Evolutionary conservation across 1,140 invertebrate genomes (phyloP), one percentile per base, ranked within the genome.

Genomic region (Scaptodrosophila lebanonensis): DNA sequence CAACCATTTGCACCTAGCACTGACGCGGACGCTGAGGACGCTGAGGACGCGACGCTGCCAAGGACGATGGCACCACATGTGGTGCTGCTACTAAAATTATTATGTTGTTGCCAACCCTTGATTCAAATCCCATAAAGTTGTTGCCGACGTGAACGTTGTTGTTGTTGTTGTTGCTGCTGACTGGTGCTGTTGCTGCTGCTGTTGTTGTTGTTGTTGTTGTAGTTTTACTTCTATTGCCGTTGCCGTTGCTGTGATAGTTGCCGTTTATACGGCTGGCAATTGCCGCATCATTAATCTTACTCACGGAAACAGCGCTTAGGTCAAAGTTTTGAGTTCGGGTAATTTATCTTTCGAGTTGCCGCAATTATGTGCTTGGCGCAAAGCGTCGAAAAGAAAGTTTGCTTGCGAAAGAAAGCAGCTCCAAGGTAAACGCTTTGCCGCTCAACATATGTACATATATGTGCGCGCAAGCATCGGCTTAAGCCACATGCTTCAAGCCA

Each of bases 121-220:
- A 79, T 79, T 79, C 75, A 65, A 79, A 79, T 77, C 82, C 65
- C 73, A 73, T 79, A 79, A 77, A 73, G 79, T 77, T 73, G 79
- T 77, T 79, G 59, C 68, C 12, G 3, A 32, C 43, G 15, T 29
- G 27, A 42, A 56, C 39, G 50, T 35, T 44, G 36, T 18, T 49
- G 32, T 12, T 39, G 39, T 22, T 49, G 20, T 20, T 47, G 40
- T 30, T 49, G 42, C 17, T 33, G 36, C 2, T 45, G n/a, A n/a
- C n/a, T n/a, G n/a, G n/a, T n/a, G 43, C 9, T 18, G 20, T 8
- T 30, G 35, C 11, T 52, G 47, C 22, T 47, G 35, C 36, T 57
- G 47, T 36, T 51, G 69, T 70, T 70, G 61, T 68, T 73, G 66
- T 73, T 79, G 64, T 76, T 76, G 57, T 63, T 71, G 63, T 53